A percentile compares a stretch with the other conserved stretches of the same genome.
Evolutionary conservation across 2,888 invertebrate species (phyloP).

Genomic region (Caenorhabditis imperialis): DNA sequence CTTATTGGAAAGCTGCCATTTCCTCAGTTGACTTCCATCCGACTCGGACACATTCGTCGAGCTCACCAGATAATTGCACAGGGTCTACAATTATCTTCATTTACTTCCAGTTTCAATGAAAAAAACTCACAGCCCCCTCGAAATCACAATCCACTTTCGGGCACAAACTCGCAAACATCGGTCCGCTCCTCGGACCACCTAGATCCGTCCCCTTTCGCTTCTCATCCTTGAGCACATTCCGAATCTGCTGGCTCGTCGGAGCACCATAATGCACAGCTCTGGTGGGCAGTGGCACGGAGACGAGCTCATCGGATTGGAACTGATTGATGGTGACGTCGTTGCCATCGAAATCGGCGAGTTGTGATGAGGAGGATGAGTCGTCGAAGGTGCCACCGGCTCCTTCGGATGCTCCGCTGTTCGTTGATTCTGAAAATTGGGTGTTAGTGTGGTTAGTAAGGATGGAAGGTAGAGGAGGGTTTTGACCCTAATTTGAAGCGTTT

Average conservation of each 20-base stretch:
- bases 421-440: slow-evolving; percentile 60
- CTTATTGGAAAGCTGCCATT: slow-evolving; percentile 61
- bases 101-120: background rate
- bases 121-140: slow-evolving; percentile 48
- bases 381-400: slow-evolving; percentile 68
- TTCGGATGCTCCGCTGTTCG: slow-evolving; percentile 62
- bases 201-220: slow-evolving; percentile 17
- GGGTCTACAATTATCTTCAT: slow-evolving; percentile 39
- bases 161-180: slow-evolving; percentile 62
- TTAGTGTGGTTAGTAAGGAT: slow-evolving; percentile 17
- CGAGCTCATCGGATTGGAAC: slow-evolving; percentile 41
- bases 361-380: slow-evolving; percentile 11
- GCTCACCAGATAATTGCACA: slow-evolving; percentile 67
- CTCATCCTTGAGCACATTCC: slow-evolving; percentile 12
- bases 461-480: background rate
- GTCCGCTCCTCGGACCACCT: slow-evolving; percentile 56
- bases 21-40: slow-evolving; percentile 38
- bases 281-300: slow-evolving; percentile 24
- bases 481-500: background rate
- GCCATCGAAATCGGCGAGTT: slow-evolving; percentile 49
- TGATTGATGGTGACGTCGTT: slow-evolving; percentile 50
- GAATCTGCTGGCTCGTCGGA: slow-evolving; percentile 29
- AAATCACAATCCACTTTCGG: slow-evolving; percentile 64
- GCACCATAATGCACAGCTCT: slow-evolving; percentile 40
- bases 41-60: slow-evolving; percentile 31